phyloP scores from a whole-genome alignment of 2,113 vertebrate species.

The Hystrix cristata region DNA sequence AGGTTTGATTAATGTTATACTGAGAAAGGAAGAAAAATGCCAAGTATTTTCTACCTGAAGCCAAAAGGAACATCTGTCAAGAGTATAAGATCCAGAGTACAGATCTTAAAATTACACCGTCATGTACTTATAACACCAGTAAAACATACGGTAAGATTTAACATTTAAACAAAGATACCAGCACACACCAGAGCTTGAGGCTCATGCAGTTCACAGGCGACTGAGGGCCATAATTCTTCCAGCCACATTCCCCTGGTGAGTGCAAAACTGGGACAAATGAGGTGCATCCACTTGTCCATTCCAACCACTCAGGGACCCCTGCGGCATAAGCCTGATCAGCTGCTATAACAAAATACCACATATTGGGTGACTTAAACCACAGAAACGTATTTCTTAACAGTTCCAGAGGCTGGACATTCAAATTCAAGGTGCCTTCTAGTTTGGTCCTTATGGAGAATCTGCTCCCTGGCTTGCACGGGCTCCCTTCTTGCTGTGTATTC shows the following conservation, averaged over 20 bases:
- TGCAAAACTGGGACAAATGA: background rate
- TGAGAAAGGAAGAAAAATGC: background rate
- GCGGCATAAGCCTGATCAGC: background rate
- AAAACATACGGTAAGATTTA: background rate
- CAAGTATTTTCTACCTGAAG: conserved; percentile 27
- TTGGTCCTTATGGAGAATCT: background rate
- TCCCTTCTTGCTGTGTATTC: background rate
- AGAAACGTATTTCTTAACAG: background rate
- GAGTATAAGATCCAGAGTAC: background rate
- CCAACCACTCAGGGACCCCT: background rate
- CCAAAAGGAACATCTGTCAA: background rate
- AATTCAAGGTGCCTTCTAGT: background rate
- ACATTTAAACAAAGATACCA: background rate
- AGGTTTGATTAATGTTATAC: conserved; percentile 18
- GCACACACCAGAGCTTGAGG: background rate
- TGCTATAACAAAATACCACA: background rate
- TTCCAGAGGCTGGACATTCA: background rate
- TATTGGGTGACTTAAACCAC: background rate
- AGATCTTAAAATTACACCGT: background rate
- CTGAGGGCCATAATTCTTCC: background rate
- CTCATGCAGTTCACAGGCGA: background rate
- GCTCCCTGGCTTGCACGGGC: background rate
- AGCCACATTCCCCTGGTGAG: background rate
- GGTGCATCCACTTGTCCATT: background rate
- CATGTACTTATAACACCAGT: background rate